A percentile compares a stretch with the other conserved stretches of the same genome.
Conservation (phyloP, 2,888 invertebrate species). For the Mythimna ferrago region DNA sequence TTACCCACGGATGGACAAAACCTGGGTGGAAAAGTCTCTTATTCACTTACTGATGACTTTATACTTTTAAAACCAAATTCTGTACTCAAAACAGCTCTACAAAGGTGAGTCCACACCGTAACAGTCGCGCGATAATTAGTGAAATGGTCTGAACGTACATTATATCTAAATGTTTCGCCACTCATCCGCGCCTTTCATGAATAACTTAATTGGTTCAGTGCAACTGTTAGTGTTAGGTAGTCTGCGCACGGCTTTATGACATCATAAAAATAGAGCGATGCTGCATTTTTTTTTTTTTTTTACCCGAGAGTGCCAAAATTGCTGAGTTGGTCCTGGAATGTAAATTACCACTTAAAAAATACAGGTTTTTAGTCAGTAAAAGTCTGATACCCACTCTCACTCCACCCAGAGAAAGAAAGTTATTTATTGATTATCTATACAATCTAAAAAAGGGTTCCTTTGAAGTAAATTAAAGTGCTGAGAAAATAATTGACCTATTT, state of each 20-base stretch:
- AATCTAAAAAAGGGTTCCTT: too few relatives aligned
- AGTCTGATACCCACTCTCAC: too few relatives aligned
- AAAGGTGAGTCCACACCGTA: conserved; percentile 23
- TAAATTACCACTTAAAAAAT: too few relatives aligned
- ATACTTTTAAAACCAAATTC: background rate
- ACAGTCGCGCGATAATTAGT: conserved; percentile 58
- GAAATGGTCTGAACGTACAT: conserved; percentile 60
- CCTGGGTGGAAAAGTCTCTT: too few relatives aligned
- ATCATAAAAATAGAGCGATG: conserved; percentile 28
- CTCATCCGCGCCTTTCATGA: conserved; percentile 78
- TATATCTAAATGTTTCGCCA: conserved; percentile 59
- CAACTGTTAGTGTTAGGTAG: conserved; percentile 65
- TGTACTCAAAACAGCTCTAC: background rate
- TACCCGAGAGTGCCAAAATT: conserved; percentile 11
- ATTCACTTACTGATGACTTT: background rate
- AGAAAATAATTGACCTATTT: too few relatives aligned
- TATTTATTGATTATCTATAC: too few relatives aligned
- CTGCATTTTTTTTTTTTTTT: conserved; percentile 7
- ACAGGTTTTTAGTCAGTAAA: too few relatives aligned
- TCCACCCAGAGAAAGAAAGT: too few relatives aligned
- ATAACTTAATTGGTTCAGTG: conserved; percentile 83
- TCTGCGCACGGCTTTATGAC: conserved; percentile 51
- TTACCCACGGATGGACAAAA: too few relatives aligned
- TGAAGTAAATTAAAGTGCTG: too few relatives aligned
- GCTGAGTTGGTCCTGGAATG: too few relatives aligned